Evolutionary conservation across 2,113 vertebrate species (phyloP), one percentile per base, ranked within the genome.

Genomic region (Erinaceus europaeus): DNA sequence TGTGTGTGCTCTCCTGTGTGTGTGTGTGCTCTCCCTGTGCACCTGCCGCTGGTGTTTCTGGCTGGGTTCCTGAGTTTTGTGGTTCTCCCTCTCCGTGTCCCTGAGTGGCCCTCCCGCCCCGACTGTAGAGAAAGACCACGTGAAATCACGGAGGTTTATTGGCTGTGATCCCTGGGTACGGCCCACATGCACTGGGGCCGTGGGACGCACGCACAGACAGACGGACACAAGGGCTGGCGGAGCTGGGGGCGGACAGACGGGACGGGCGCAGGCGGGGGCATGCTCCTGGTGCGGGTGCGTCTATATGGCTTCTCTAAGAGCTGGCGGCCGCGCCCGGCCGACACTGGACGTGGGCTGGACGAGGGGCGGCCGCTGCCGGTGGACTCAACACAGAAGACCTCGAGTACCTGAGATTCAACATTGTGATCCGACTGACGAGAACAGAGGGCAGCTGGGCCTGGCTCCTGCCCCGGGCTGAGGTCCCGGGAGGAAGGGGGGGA

Each of bases 151-250:
- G 97, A n/a, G 94, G 93, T 98, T 98, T 98, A 98, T 97, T 98
- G 97, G 97, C 95, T 96, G 98, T 98, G 98, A 99, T 98, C 98
- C 98, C 98, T 98, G 32, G 34, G 34, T 15, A 62, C 62, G 96
- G 95, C 97, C 97, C 96, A 97, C 98, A 99, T 99, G 98, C 99
- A 98, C 96, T 97, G 97, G 97, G 97, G 96, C 95, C 97, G 97
- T 97, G 97, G 95, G 97, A 17, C 64, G 92, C 64, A 92, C 94
- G 96, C 97, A 97, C 97, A 96, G 97, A 98, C 96, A 93, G 95
- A 92, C 74, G 94, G 93, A 96, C 94, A 94, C 96, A 97, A 96
- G 96, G 96, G 93, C 96, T 96, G 97, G 94, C 96, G 94, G 82
- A 96, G 94, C 96, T 96, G 94, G 82, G 96, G 96, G 97, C 95